Evolutionary conservation across 2,888 invertebrate species (phyloP).

Genomic region (Patella ulyssiponensis): DNA sequence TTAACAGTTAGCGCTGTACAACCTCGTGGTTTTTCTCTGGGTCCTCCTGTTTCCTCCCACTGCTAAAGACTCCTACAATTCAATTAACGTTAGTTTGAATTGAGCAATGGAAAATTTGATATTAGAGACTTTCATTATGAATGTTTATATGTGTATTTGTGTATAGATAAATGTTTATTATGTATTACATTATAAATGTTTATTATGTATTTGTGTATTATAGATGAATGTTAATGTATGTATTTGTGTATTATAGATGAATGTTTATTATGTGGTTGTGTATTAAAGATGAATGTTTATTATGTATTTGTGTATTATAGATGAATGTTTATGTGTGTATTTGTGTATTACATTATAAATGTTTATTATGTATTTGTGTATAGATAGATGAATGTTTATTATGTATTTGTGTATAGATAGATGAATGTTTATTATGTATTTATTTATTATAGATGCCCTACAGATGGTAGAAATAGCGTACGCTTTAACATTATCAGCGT

Average conservation of each 20-base stretch:
- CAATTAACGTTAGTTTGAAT: too few relatives aligned
- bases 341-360: neutral
- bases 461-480: conserved; percentile 62
- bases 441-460: conserved; percentile 51
- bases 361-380: conserved; percentile 8
- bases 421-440: neutral
- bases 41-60: too few relatives aligned
- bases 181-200: too few relatives aligned
- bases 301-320: neutral
- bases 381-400: neutral
- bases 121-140: too few relatives aligned
- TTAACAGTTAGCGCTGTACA: too few relatives aligned
- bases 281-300: neutral
- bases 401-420: neutral
- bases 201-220: too few relatives aligned
- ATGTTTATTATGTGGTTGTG: neutral
- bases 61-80: too few relatives aligned
- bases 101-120: too few relatives aligned
- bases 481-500: conserved; percentile 57
- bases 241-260: neutral
- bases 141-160: too few relatives aligned
- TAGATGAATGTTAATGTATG: neutral
- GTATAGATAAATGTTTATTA: neutral
- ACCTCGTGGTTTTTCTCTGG: too few relatives aligned
- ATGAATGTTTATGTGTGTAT: too few relatives aligned